Percentiles rank a stretch among this genome's conserved stretches.
Evolutionary conservation across 1,140 invertebrate genomes (phyloP).

Genomic region (Scaptomyza hsui): DNA sequence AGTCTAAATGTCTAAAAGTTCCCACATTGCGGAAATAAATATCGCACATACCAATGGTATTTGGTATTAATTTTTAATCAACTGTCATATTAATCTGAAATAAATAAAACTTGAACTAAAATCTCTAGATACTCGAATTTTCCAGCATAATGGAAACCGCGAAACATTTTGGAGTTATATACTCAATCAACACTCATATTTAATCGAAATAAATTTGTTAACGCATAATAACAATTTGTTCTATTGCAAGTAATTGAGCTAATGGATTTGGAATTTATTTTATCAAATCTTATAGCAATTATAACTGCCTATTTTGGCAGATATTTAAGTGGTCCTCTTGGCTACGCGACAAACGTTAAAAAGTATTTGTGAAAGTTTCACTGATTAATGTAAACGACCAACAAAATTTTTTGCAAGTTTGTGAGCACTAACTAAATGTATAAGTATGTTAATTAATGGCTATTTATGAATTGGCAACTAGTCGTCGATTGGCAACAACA

Average conservation of each 20-base stretch:
- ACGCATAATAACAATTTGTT: neutral
- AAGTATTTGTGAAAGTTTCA: conserved; percentile 70
- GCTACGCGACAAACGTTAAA: conserved; percentile 54
- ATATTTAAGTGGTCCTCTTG: conserved; percentile 22
- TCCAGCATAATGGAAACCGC: too few relatives aligned
- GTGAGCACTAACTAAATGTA: conserved; percentile 6
- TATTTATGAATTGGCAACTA: conserved; percentile 24
- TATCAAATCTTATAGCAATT: neutral
- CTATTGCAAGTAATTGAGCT: neutral
- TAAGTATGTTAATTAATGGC: neutral
- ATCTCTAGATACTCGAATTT: too few relatives aligned
- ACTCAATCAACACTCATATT: too few relatives aligned
- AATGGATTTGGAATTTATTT: neutral
- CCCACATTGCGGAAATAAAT: too few relatives aligned
- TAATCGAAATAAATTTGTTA: too few relatives aligned
- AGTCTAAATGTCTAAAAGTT: neutral
- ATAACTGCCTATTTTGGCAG: conserved; percentile 9
- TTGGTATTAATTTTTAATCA: too few relatives aligned
- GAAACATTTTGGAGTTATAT: too few relatives aligned
- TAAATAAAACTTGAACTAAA: too few relatives aligned
- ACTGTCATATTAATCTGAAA: too few relatives aligned
- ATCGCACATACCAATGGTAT: too few relatives aligned
- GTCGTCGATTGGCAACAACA: conserved; percentile 20
- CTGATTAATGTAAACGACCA: conserved; percentile 56
- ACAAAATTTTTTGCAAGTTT: conserved; percentile 57